Base-by-base conservation (phyloP, 2,113 vertebrate species). In the Malurus elegans region DNA sequence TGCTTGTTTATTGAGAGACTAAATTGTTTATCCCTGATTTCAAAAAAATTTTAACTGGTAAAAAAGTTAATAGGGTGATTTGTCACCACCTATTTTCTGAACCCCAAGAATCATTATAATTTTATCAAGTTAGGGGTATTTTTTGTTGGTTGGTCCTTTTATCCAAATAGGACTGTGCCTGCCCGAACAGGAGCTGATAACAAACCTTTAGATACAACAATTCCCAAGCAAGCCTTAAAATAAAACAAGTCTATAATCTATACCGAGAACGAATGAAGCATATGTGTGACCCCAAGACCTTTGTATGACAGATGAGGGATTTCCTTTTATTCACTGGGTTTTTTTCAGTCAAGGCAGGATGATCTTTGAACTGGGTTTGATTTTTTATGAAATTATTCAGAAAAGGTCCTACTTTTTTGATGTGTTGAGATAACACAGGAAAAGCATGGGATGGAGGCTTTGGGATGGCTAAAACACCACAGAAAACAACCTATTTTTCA, bases 211-310 rank as follows among this genome's bases (percentile, higher is more conserved):
- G 86, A 97, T 62, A 31, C 31, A 97, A 86, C 96, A 91, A 95
- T 96, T 96, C 78, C 56, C 90, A 95, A 96, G 62, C 10, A 97
- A 81, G 56, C 86, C 72, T 96, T 96, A 96, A 97, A 97, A 93
- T 78, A 95, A 97, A 97, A 93, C 72, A 97, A 93, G 72, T 95
- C 72, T 64, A 84, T 86, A 71, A 95, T 70, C 85, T 92, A 51
- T 29, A 16, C 48, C 91, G 70, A 89, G 58, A 92, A 95, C 95
- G 84, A 97, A 96, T 82, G 32, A 95, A 78, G 79, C 72, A 10
- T 91, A 53, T 89, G 44, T 42, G 36, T 81, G 82, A 93, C 83
- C 95, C 74, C 86, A 78, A 95, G 75, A 60, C 38, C 60, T 53
- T 57, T 79, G 25, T 92, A 50, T 38, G 80, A 32, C 64, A 96